Conservation (phyloP, 2,113 vertebrate species). For the Lipophrys pholis region DNA sequence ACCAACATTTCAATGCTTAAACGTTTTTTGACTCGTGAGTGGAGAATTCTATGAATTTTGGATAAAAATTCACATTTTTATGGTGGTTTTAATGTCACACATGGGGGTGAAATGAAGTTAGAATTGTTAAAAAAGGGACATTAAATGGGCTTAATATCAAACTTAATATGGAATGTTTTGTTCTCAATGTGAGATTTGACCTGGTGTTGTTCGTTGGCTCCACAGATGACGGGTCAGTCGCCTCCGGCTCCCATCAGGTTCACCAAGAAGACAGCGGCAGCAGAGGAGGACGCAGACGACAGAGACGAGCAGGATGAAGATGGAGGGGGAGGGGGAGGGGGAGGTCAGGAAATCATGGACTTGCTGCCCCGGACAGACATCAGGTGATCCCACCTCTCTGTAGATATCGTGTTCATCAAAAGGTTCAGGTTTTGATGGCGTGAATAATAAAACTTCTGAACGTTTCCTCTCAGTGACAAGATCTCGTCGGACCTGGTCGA, state of each 20-base stretch:
- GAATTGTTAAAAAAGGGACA: too few relatives aligned
- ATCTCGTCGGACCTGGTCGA: conserved; percentile 91
- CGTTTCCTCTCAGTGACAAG: conserved; percentile 88
- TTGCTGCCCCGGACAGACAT: conserved; percentile 93
- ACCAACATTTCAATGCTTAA: too few relatives aligned
- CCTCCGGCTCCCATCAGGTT: conserved; percentile 88
- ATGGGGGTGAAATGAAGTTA: too few relatives aligned
- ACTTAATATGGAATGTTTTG: too few relatives aligned
- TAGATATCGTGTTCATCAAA: background rate
- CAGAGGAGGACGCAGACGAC: conserved; percentile 79
- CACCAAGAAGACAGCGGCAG: conserved; percentile 76
- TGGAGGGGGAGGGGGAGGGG: conserved; percentile 83
- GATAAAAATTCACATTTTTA: too few relatives aligned
- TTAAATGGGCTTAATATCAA: too few relatives aligned
- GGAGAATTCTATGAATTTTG: too few relatives aligned
- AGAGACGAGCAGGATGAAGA: conserved; percentile 88
- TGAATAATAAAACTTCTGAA: too few relatives aligned
- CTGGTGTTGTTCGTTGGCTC: background rate
- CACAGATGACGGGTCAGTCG: conserved; percentile 93
- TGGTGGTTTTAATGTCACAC: too few relatives aligned
- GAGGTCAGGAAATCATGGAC: conserved; percentile 90
- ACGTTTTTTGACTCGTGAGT: too few relatives aligned
- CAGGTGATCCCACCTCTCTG: conserved; percentile 75
- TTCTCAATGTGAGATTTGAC: too few relatives aligned
- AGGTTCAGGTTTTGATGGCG: too few relatives aligned